phyloP scores from a whole-genome alignment of 2,797 vertebrate species.

The Cuniculus paca region DNA sequence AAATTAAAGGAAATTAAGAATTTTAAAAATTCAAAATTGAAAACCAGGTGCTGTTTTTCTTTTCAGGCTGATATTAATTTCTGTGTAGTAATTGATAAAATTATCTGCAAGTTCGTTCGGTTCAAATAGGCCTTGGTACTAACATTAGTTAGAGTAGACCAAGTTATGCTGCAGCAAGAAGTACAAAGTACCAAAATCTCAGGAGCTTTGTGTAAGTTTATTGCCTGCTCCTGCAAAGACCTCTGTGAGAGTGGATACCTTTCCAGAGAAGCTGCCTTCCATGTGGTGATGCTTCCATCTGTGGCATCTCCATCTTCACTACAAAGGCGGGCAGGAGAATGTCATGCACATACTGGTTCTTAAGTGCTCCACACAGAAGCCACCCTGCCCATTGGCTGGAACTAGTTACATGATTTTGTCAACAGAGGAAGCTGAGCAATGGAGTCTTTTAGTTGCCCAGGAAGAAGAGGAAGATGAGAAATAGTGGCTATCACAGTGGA shows the following conservation, averaged over 20 bases:
- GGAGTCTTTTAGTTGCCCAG: not conserved
- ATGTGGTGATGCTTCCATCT: not conserved
- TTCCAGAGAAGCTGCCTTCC: not conserved
- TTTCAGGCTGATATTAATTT: not conserved
- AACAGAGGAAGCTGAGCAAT: not conserved
- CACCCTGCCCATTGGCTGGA: not conserved
- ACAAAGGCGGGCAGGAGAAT: not conserved
- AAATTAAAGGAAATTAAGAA: not conserved
- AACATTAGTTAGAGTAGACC: not conserved
- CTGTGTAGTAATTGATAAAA: not conserved
- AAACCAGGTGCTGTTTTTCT: not conserved
- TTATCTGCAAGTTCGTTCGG: not conserved
- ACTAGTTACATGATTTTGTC: not conserved
- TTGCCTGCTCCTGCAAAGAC: not conserved
- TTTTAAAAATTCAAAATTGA: not conserved
- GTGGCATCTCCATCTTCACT: not conserved
- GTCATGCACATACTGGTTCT: not conserved
- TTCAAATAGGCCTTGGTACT: too few species aligned
- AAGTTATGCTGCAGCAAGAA: not conserved
- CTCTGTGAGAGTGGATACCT: not conserved
- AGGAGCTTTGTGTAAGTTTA: not conserved
- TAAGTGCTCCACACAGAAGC: not conserved
- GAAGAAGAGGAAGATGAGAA: not conserved
- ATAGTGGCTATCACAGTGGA: not conserved
- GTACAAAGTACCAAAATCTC: not conserved